A percentile compares a stretch with the other conserved stretches of the same genome.
These are phyloP conservation scores for Zoanthus gigantus DNA, from an alignment of 92 coral and sea anemone species.

Conservation along the genomic window DNA sequence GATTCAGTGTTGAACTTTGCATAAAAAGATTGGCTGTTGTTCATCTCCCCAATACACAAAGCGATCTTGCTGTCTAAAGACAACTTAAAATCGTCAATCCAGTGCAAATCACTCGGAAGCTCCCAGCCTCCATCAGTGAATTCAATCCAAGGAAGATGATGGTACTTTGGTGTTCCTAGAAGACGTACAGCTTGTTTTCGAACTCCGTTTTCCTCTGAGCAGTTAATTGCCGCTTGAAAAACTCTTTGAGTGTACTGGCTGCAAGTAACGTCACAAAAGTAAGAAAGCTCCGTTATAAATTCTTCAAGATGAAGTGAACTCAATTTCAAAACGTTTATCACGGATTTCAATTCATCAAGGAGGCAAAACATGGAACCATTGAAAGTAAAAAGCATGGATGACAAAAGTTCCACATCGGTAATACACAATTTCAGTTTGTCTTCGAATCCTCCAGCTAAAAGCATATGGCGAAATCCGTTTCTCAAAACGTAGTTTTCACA, in stretches of 20 bases:
- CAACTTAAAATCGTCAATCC: conserved; percentile 21
- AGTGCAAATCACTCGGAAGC: conserved; percentile 16
- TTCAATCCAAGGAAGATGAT: conserved; percentile 36
- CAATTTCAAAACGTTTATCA: neutral
- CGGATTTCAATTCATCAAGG: neutral
- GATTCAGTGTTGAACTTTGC: conserved; percentile 21
- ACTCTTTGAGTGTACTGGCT: neutral
- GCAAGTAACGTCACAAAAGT: neutral
- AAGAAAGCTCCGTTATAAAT: conserved; percentile 13
- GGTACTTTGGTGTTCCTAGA: conserved; percentile 34
- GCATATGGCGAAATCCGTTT: conserved; percentile 34
- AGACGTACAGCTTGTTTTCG: conserved; percentile 28
- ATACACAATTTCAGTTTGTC: conserved; percentile 9
- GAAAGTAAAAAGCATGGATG: conserved; percentile 6
- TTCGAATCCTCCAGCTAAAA: conserved; percentile 22
- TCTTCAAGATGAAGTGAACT: neutral
- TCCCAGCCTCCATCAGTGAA: conserved; percentile 18
- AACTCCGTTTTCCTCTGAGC: conserved; percentile 2
- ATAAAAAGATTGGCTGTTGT: conserved; percentile 6
- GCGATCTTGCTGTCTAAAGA: conserved; percentile 26
- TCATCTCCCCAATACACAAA: conserved; percentile 26
- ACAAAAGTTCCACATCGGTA: conserved; percentile 6
- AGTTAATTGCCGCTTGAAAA: conserved; percentile 23
- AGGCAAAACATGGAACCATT: neutral
- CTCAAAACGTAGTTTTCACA: conserved; percentile 31